phyloP scores from a whole-genome alignment of 2,888 invertebrate genomes.

The Mythimna ferrago region DNA sequence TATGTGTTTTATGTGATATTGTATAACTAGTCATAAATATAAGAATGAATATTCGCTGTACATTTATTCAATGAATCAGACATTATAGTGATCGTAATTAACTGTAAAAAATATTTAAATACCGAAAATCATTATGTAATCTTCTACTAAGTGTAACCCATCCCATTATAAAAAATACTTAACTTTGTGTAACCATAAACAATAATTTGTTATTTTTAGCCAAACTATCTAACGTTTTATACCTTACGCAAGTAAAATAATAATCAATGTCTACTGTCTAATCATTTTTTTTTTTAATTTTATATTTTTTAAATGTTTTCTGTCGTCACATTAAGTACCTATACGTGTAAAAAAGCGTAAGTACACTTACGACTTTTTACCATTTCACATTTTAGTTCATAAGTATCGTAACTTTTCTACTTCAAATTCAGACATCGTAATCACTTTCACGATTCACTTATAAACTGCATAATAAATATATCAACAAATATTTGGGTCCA shows the following conservation, averaged over 20 bases:
- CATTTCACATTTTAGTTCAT: slow-evolving; percentile 21
- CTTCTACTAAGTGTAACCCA: slow-evolving; percentile 53
- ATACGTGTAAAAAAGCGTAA: not conserved
- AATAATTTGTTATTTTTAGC: slow-evolving; percentile 36
- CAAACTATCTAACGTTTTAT: slow-evolving; percentile 32
- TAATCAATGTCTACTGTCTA: slow-evolving; percentile 28
- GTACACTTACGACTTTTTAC: slow-evolving; percentile 7
- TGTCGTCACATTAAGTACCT: not conserved
- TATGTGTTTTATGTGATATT: slow-evolving; percentile 40
- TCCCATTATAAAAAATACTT: slow-evolving; percentile 27
- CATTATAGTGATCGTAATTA: slow-evolving; percentile 62
- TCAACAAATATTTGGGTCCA: slow-evolving; percentile 83
- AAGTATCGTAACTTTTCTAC: slow-evolving; percentile 23
- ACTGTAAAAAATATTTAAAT: slow-evolving; percentile 45
- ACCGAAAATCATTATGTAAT: slow-evolving; percentile 48
- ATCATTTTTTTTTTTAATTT: not conserved
- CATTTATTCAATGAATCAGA: slow-evolving; percentile 63
- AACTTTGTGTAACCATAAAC: slow-evolving; percentile 33
- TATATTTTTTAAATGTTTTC: not conserved
- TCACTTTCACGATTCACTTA: slow-evolving; percentile 36
- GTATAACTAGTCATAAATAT: slow-evolving; percentile 40
- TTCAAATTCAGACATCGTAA: slow-evolving; percentile 26
- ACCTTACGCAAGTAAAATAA: slow-evolving; percentile 13
- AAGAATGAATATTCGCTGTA: slow-evolving; percentile 60
- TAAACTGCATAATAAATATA: slow-evolving; percentile 44